Percentiles rank a stretch among this genome's conserved stretches.
Conservation (phyloP, 1,140 invertebrate species). For the Drosophila littoralis region DNA sequence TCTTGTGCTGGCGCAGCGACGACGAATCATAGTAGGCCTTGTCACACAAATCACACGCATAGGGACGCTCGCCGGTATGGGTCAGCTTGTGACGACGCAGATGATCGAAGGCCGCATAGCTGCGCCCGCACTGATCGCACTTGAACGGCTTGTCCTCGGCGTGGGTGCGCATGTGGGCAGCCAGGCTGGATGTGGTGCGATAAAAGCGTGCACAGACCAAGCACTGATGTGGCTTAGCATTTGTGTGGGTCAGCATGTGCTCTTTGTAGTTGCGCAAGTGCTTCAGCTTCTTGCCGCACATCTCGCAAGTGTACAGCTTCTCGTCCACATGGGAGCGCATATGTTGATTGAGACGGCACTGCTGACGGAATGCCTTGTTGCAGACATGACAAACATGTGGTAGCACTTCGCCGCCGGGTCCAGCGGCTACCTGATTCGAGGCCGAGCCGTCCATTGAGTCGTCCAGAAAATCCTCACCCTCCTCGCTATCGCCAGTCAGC, state of each 20-base stretch:
- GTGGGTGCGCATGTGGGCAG: constrained; percentile 75
- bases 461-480: constrained; percentile 59
- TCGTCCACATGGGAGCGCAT: constrained; percentile 69
- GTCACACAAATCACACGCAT: constrained; percentile 73
- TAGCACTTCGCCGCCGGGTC: constrained; percentile 20
- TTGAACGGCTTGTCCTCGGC: constrained; percentile 68
- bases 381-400: constrained; percentile 64
- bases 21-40: constrained; percentile 81
- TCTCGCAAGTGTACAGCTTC: constrained; percentile 63
- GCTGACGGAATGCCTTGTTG: constrained; percentile 63
- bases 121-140: constrained; percentile 62
- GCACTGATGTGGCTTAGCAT: constrained; percentile 71
- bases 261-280: constrained; percentile 77
- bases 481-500: constrained; percentile 51
- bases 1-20: constrained; percentile 75
- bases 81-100: constrained; percentile 63
- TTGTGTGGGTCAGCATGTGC: constrained; percentile 77
- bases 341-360: constrained; percentile 72
- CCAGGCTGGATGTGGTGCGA: constrained; percentile 75
- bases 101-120: constrained; percentile 66
- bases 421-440: constrained; percentile 3
- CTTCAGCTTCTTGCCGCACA: constrained; percentile 71
- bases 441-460: constrained; percentile 29
- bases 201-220: constrained; percentile 74
- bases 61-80: constrained; percentile 72